These are phyloP conservation scores for Ectropis grisescens DNA, from an alignment of 1,140 invertebrate species.

Conservation along the genomic window DNA sequence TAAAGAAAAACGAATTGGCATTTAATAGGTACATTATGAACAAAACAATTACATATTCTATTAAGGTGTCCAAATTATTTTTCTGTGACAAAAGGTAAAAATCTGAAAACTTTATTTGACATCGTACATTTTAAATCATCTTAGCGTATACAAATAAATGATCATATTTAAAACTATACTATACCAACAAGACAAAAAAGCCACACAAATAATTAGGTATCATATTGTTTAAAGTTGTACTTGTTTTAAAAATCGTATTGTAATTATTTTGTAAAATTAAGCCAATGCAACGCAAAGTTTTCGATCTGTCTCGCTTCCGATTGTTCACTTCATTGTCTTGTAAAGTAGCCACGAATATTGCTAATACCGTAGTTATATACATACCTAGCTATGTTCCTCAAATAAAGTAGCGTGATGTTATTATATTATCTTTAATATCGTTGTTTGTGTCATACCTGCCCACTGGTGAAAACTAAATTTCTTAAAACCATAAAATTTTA, in stretches of 20 bases:
- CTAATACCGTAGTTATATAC: slow-evolving; percentile 43
- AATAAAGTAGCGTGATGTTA: slow-evolving; percentile 45
- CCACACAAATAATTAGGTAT: no score
- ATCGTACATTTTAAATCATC: no score
- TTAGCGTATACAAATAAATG: no score
- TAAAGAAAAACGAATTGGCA: no score
- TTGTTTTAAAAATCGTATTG: background rate
- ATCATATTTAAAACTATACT: no score
- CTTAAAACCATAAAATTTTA: background rate
- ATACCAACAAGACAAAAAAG: no score
- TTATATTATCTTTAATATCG: slow-evolving; percentile 6
- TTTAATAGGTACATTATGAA: no score
- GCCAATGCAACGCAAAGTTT: slow-evolving; percentile 6
- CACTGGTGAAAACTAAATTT: background rate
- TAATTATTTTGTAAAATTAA: slow-evolving; percentile 10
- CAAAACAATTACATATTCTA: no score
- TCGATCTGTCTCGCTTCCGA: slow-evolving; percentile 6
- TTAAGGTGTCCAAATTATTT: no score
- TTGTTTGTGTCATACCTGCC: background rate
- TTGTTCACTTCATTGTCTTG: slow-evolving; percentile 37
- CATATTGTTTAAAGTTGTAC: slow-evolving; percentile 6
- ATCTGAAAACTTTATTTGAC: no score
- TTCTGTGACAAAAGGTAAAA: no score
- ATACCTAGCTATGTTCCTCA: slow-evolving; percentile 58
- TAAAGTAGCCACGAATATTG: slow-evolving; percentile 52